These are phyloP conservation scores for Melipona quadrifasciata DNA, from an alignment of 1,140 invertebrate species.

Conservation along the genomic window DNA sequence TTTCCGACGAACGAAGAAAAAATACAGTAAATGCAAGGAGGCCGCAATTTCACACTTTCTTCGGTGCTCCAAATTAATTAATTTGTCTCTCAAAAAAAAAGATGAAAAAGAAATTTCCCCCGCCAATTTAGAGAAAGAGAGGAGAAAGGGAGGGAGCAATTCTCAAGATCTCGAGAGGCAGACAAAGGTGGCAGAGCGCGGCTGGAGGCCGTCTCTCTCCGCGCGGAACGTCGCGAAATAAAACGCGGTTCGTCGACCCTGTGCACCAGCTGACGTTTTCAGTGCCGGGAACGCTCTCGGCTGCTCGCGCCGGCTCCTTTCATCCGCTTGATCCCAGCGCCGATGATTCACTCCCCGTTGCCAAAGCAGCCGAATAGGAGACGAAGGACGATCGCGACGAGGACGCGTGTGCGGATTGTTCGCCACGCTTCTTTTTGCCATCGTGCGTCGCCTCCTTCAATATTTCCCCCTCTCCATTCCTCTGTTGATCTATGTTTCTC, in stretches of 20 bases:
- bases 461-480: background rate
- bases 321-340: conserved; percentile 29
- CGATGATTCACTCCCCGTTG: conserved; percentile 48
- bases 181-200: conserved; percentile 19
- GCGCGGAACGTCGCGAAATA: conserved; percentile 31
- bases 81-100: too few relatives aligned
- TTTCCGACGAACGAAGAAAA: too few relatives aligned
- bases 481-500: background rate
- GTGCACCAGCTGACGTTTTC: conserved; percentile 48
- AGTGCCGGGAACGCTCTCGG: background rate
- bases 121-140: background rate
- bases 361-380: conserved; percentile 42
- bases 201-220: background rate
- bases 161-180: background rate
- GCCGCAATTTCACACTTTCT: too few relatives aligned
- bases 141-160: background rate
- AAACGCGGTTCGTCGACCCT: conserved; percentile 48
- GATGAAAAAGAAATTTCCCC: background rate
- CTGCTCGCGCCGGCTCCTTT: conserved; percentile 25
- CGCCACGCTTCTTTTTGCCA: conserved; percentile 18
- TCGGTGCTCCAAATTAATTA: too few relatives aligned
- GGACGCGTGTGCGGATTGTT: conserved; percentile 40
- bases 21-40: too few relatives aligned
- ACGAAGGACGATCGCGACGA: conserved; percentile 49
- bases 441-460: background rate